phyloP scores from a whole-genome alignment of 2,797 vertebrate genomes.

The Acridotheres tristis region DNA sequence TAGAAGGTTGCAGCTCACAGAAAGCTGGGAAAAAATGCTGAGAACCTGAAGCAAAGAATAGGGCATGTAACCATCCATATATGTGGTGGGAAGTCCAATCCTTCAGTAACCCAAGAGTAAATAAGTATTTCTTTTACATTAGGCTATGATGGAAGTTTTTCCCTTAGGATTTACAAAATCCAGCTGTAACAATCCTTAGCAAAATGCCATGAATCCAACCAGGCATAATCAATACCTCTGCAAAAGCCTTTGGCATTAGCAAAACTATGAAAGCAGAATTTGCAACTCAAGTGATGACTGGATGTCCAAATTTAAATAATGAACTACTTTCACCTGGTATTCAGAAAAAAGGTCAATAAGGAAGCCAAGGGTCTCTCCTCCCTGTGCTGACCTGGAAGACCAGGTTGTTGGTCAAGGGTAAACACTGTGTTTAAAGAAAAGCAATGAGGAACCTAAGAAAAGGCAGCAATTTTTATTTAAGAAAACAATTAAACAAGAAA shows the following conservation, averaged over 20 bases:
- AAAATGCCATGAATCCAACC: neutral
- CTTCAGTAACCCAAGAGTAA: neutral
- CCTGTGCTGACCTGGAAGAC: neutral
- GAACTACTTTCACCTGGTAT: neutral
- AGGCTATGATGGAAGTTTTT: neutral
- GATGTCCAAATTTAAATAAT: neutral
- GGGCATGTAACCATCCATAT: rapidly evolving
- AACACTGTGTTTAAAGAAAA: neutral
- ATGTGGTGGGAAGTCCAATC: neutral
- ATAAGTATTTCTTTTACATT: neutral
- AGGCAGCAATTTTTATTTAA: neutral
- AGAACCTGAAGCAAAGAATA: neutral
- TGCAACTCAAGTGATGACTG: neutral
- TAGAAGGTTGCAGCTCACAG: neutral
- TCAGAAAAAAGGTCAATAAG: neutral
- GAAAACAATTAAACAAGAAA: neutral
- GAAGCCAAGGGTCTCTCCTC: neutral
- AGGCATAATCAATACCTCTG: neutral
- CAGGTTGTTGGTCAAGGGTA: neutral
- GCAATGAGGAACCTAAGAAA: neutral
- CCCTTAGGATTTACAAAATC: neutral
- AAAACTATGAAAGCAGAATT: neutral
- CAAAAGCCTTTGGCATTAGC: neutral
- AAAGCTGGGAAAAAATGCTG: neutral
- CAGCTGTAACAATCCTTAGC: neutral